These are phyloP conservation scores for Cremastobaeus sp. DNA, from an alignment of 2,888 invertebrate species.

Conservation along the genomic window DNA sequence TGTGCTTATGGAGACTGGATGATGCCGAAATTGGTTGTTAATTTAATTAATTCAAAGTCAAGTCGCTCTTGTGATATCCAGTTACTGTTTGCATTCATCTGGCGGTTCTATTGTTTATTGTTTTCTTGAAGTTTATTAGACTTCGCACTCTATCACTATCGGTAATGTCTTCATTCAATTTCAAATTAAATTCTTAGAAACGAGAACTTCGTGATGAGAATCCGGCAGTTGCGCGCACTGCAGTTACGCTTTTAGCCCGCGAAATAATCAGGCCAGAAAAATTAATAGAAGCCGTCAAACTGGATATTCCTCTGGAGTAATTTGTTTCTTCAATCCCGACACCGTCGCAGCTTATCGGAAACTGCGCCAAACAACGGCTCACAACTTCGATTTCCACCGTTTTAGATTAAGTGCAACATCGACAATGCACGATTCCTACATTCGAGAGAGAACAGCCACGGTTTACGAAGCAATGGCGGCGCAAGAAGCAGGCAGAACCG, in stretches of 20 bases:
- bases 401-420: constrained; percentile 73
- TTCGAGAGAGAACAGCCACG: constrained; percentile 77
- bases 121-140: neutral
- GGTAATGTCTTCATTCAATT: neutral
- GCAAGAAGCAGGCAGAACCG: constrained; percentile 75
- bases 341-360: too few species aligned
- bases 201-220: constrained; percentile 76
- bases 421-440: constrained; percentile 69
- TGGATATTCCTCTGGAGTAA: constrained; percentile 77
- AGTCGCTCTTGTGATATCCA: neutral
- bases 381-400: neutral
- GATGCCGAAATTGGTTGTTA: constrained; percentile 71
- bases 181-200: constrained; percentile 65
- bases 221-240: constrained; percentile 72
- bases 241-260: constrained; percentile 78
- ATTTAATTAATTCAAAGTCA: constrained; percentile 12
- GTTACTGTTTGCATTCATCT: neutral
- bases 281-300: constrained; percentile 76
- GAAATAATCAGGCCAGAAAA: constrained; percentile 78
- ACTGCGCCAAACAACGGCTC: too few species aligned
- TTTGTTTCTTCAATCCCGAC: too few species aligned
- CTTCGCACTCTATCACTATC: neutral
- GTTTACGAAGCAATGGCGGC: constrained; percentile 74
- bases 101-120: too few species aligned
- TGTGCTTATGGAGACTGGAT: too few species aligned